Base-by-base conservation (phyloP, 2,113 vertebrate species). In the Puma concolor region DNA sequence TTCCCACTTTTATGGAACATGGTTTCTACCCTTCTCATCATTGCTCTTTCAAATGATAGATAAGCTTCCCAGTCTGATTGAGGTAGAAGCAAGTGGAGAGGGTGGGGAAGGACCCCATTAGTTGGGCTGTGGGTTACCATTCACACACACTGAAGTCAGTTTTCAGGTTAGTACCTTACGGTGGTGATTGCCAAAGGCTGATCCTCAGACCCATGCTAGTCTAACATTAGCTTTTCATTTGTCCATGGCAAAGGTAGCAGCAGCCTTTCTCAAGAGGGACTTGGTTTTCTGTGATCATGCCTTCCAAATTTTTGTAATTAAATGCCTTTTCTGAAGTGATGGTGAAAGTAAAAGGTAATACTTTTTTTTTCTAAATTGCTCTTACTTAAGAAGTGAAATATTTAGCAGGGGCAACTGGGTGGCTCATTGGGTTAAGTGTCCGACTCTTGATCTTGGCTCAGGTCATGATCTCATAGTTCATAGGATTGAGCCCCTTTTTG, bases 311-410 rank as follows among this genome's bases (percentile, higher is more conserved):
- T 85, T 57, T 64, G 8, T 31, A 82, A 48, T 36, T 38, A 89
- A 89, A 54, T 76, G 33, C 14, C 41, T 86, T 92, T 72, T 91
- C 31, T 85, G 57, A 94, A 94, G n/a, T 84, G 31, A 52, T 77
- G 38, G 2, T 82, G 7, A 64, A 95, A 86, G 25, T 80, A 38
- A 64, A 71, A 80, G 29, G 17, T 54, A 17, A 31, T 66, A 66
- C 13, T 38, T 88, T 80, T 14, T 90, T 48, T 92, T 83, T 63
- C 29, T 31, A 71, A 52, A 48, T 92, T 83, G 4, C 29, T 77
- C 81, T 87, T 81, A 66, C 89, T 84, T 88, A 88, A 86, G 60
- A 83, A 74, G 5, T 91, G 21, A 88, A 88, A 82, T 92, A 69
- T 44, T 88, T 60, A 60, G 21, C 23, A 60, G 57, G 57, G 21